Evolutionary conservation across 2,888 invertebrate genomes (phyloP), one percentile per base, ranked within the genome.

Genomic region (Lasioglossum calceatum): DNA sequence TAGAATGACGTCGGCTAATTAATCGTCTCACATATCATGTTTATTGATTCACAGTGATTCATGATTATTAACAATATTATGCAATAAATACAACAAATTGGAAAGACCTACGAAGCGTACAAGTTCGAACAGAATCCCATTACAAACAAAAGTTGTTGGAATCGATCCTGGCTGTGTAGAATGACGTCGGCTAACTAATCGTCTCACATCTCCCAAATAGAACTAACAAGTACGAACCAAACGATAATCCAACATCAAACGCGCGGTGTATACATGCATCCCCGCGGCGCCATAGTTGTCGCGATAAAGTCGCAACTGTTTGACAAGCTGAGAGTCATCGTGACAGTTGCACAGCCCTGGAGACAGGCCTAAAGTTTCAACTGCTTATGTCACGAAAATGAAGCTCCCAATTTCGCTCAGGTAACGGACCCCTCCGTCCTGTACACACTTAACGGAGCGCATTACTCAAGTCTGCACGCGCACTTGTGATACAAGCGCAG

Each of bases 251-350:
- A 27, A 32, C 32, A 64, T 64, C 64, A 32, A 64, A 64, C 64
- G 16, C 32, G 32, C 7, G 8, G 19, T 32, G 32, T 64, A 64
- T 8, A 32, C 32, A 32, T 8, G 16, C 8, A 19, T 8, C 14
- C 5, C n/a, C 3, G n/a, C 39, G 12, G 42, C 71, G 71, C 14
- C 23, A 71, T 2, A 42, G 23, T 42, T 71, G 14, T 71, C 71
- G 42, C 71, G 39, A 71, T 42, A 71, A 39, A 71, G 71, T 71
- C 39, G 42, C 23, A 39, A 23, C 71, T 42, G 39, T 71, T 42
- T 71, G 42, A 71, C 71, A 71, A 71, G 39, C 71, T 42, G 64
- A 42, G 71, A 71, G 71, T 39, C 71, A 71, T 42, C 71, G 14
- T 39, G 42, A 39, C 39, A 71, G 42, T n/a, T n/a, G n/a, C 71